Evolutionary conservation across 2,888 invertebrate genomes (phyloP), one percentile per base, ranked within the genome.

Genomic region (Diploptera punctata): DNA sequence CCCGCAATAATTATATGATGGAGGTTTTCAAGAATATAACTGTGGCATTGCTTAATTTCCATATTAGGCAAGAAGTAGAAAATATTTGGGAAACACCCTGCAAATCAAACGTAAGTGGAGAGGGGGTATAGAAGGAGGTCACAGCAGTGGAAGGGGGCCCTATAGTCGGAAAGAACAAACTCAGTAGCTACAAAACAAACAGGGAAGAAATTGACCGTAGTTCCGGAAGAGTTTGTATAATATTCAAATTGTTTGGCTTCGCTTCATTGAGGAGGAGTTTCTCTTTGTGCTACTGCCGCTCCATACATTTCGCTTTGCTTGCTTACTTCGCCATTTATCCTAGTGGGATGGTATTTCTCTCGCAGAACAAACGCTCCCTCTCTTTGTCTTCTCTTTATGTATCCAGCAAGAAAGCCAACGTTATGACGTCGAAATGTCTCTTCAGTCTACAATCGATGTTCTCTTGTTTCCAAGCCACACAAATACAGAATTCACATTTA

Each of bases 131-230:
- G n/a, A n/a, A n/a, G n/a, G n/a, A n/a, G n/a, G n/a, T n/a, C n/a
- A n/a, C n/a, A n/a, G n/a, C n/a, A n/a, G n/a, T n/a, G n/a, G n/a
- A 33, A 33, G 33, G 33, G 10, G 33, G 33, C 10, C 33, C 65
- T 44, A 16, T 49, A 52, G 31, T 67, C 49, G 49, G 52, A 43
- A 61, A 68, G 31, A 61, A 60, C 60, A 44, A 60, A 44, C 29
- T 26, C 60, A 47, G 69, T 24, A 65, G 47, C 65, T 65, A 47
- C 44, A 65, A 65, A 69, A 69, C 47, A 69, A 69, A 69, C 69
- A 69, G 60, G 60, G 60, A 69, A 69, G 69, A 69, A 69, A 69
- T 69, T 69, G 69, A 69, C 69, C 69, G 69, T 69, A 60, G 60
- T 69, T 69, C 61, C 69, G 61, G 26, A 57, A 29, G 44, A 43